Percentiles rank a stretch among this genome's conserved stretches.
phyloP scores from a whole-genome alignment of 1,140 invertebrate species.

The Samia ricini region DNA sequence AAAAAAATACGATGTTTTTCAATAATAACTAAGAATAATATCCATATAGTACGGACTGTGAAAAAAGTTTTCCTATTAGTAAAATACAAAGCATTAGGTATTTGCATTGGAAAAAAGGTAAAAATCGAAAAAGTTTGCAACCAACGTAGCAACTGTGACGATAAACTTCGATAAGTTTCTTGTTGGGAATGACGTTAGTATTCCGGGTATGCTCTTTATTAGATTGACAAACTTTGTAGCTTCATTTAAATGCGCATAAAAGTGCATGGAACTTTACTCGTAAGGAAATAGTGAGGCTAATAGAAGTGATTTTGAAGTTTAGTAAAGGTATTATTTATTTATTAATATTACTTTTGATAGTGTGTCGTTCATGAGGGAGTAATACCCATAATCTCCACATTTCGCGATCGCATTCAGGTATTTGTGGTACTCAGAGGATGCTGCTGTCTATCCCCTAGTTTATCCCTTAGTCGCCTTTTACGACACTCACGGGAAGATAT shows the following conservation, averaged over 20 bases:
- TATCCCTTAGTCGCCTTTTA: too few relatives aligned
- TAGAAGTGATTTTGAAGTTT: neutral
- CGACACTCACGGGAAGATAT: too few relatives aligned
- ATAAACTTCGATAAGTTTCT: constrained; percentile 15
- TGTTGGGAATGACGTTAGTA: neutral
- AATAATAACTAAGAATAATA: too few relatives aligned
- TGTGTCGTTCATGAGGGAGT: too few relatives aligned
- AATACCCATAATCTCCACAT: too few relatives aligned
- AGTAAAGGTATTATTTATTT: too few relatives aligned
- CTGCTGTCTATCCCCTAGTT: too few relatives aligned
- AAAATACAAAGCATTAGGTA: neutral
- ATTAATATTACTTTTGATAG: too few relatives aligned
- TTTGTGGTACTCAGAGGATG: too few relatives aligned
- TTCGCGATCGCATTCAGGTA: too few relatives aligned
- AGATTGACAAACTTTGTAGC: neutral
- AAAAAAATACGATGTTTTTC: too few relatives aligned
- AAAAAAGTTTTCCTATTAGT: constrained; percentile 15
- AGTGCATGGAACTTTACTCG: neutral
- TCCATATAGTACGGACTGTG: too few relatives aligned
- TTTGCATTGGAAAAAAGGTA: constrained; percentile 14
- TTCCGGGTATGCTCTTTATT: neutral
- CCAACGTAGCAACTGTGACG: neutral
- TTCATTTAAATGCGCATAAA: neutral
- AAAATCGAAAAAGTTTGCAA: constrained; percentile 13
- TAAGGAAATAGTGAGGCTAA: neutral